phyloP scores from a whole-genome alignment of 2,113 vertebrate genomes.

The Aegithalos caudatus region DNA sequence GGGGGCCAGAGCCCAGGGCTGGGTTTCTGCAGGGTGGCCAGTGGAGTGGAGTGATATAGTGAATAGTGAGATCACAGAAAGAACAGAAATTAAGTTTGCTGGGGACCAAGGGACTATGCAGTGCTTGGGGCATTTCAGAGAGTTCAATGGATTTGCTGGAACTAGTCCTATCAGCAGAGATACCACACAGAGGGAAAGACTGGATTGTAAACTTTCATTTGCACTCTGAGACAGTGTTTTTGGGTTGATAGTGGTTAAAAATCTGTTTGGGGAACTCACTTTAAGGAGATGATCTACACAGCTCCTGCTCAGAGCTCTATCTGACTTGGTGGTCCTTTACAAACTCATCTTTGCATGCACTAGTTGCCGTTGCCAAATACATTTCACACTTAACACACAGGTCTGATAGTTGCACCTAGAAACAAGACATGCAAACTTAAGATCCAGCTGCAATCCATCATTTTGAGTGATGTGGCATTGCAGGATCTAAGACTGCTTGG shows the following conservation, averaged over 20 bases:
- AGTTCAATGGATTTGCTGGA: background rate
- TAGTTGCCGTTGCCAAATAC: background rate
- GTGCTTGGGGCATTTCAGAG: background rate
- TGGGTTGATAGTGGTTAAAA: background rate
- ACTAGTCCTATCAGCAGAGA: background rate
- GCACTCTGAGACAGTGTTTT: background rate
- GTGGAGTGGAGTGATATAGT: background rate
- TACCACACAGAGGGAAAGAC: background rate
- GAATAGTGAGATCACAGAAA: background rate
- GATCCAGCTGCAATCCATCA: background rate
- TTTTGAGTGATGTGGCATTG: background rate
- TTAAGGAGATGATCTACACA: background rate
- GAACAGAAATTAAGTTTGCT: background rate
- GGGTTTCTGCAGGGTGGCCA: background rate
- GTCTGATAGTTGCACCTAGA: background rate
- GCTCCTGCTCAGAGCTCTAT: background rate
- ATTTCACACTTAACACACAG: background rate
- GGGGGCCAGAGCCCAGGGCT: background rate
- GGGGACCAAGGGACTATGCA: fast-evolving
- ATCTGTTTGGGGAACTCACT: background rate
- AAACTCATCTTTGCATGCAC: background rate
- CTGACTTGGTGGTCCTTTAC: background rate
- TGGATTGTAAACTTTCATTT: background rate
- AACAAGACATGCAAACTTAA: background rate
- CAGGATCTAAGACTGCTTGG: background rate